Base-by-base conservation (phyloP, 2,888 invertebrate species). In the Drosophila formosana region DNA sequence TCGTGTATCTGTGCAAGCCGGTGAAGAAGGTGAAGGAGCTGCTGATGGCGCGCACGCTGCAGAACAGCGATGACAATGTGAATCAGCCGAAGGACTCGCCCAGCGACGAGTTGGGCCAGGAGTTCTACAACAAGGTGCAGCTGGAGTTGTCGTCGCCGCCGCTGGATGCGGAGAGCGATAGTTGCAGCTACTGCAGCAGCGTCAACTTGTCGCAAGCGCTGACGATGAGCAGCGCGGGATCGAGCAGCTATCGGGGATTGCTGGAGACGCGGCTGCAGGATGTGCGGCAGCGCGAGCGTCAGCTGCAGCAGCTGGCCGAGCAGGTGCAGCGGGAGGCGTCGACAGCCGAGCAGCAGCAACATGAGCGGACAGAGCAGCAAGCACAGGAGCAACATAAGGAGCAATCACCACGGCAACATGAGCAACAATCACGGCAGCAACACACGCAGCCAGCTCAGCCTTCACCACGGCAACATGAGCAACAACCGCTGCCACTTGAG, bases 1-100 rank as follows among this genome's bases (percentile, higher is more conserved):
- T 87, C 11, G 69, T 82, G n/a, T 82, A 86, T 28, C 53, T 76
- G 5, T 79, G 81, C 50, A 80, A 86, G 52, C 79, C 82, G 8
- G 66, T 68, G 11, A 75, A 75, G 50, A 49, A 76, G 50, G 56
- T 78, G 2, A 71, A 73, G 32, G 86, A 88, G 56, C 47, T 81
- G 58, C n/a, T 84, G n/a, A 78, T 75, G 1, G 73, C 71, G 13
- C 76, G 84, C 1, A 57, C 66, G 8, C 32, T 88, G 47, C 74
- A 60, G 43, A 57, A 75, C 25, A 89, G 85, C 2, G 46, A 28
- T 23, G 82, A 83, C 4, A 55, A 58, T 18, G 18, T 18, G 18
- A 18, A 18, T 13, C 4, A 66, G 4, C 23, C 6, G 7, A 51
- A 66, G 13, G 78, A 82, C 41, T 56, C 73, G 25, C 8, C 11